Evolutionary conservation across 2,113 vertebrate species (phyloP).

Genomic region (Eulacestoma nigropectus): DNA sequence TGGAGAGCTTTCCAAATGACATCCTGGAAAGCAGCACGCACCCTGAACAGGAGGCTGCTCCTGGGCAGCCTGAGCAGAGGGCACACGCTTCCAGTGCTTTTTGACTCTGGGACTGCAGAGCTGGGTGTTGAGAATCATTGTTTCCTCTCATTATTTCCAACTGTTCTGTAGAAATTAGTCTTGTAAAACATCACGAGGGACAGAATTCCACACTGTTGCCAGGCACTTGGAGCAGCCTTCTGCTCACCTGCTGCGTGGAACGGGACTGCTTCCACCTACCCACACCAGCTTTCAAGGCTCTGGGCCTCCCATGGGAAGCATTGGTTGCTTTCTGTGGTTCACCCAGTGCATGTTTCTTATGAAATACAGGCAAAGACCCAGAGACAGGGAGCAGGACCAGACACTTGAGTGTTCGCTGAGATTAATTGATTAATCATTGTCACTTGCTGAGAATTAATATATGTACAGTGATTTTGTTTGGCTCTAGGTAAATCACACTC

Average conservation of each 20-base stretch:
- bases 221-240: neutral
- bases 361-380: neutral
- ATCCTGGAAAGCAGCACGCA: neutral
- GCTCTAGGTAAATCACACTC: neutral
- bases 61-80: neutral
- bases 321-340: neutral
- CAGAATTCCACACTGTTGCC: rapidly evolving
- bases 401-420: rapidly evolving
- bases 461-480: neutral
- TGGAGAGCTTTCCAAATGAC: neutral
- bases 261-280: neutral
- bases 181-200: rapidly evolving
- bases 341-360: rapidly evolving
- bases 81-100: neutral
- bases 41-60: neutral
- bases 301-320: neutral
- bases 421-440: neutral
- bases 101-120: neutral
- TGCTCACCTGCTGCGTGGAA: neutral
- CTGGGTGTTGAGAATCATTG: neutral
- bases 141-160: neutral
- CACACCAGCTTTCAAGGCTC: neutral
- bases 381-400: neutral
- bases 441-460: neutral
- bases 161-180: neutral